A percentile compares a stretch with the other conserved stretches of the same genome.
These are phyloP conservation scores for Diaperis boleti DNA, from an alignment of 2,888 invertebrate species.

Conservation along the genomic window DNA sequence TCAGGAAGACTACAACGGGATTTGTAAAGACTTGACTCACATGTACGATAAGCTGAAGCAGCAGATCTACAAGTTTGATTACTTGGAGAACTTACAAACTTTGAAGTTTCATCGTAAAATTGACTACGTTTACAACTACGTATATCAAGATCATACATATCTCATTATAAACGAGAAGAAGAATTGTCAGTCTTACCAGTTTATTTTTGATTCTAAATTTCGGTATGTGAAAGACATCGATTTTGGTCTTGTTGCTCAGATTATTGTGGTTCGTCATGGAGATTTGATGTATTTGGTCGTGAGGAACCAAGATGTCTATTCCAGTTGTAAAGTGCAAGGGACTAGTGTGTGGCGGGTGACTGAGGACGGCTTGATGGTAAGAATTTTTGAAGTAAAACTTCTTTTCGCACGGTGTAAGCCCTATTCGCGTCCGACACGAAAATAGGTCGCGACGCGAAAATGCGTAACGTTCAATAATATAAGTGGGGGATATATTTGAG, in stretches of 20 bases:
- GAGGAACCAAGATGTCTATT: conserved; percentile 17
- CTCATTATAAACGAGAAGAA: conserved; percentile 63
- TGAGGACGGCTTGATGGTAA: conserved; percentile 58
- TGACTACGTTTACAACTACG: conserved; percentile 51
- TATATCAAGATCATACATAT: conserved; percentile 57
- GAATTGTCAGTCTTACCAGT: conserved; percentile 66
- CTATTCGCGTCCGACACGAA: no score
- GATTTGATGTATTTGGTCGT: conserved; percentile 61
- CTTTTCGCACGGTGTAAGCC: background rate
- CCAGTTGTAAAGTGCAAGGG: conserved; percentile 56
- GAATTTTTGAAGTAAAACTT: background rate
- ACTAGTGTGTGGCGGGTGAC: conserved; percentile 66
- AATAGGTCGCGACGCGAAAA: no score
- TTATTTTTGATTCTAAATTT: conserved; percentile 57
- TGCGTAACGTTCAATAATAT: no score
- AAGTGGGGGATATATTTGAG: no score
- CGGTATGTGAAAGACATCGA: conserved; percentile 60
- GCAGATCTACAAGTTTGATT: conserved; percentile 67
- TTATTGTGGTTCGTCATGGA: conserved; percentile 61
- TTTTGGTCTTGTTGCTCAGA: conserved; percentile 67
- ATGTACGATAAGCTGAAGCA: conserved; percentile 57
- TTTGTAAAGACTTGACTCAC: conserved; percentile 60
- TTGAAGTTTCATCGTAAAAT: conserved; percentile 57
- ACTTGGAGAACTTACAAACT: conserved; percentile 65
- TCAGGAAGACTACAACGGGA: conserved; percentile 58